A percentile compares a stretch with the other conserved stretches of the same genome.
Evolutionary conservation across 1,140 invertebrate species (phyloP).

Genomic region (Pemphigus obesinymphae): DNA sequence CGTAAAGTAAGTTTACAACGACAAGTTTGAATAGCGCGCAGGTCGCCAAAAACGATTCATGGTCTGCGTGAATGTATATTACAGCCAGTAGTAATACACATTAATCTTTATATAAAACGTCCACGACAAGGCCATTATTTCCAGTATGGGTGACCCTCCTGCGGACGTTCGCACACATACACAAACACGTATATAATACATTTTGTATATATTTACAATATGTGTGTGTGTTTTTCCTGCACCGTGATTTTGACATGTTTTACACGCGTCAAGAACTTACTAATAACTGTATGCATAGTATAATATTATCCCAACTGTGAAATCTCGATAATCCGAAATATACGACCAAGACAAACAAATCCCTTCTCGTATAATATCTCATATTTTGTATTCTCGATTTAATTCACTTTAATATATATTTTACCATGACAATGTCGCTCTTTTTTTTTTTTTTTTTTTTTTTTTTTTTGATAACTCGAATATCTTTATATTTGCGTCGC

Average conservation of each 20-base stretch:
- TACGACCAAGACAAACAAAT: too few relatives aligned
- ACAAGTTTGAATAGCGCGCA: not conserved
- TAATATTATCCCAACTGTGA: too few relatives aligned
- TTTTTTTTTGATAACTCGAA: too few relatives aligned
- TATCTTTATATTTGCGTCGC: too few relatives aligned
- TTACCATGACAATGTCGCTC: too few relatives aligned
- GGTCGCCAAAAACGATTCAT: not conserved
- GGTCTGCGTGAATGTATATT: not conserved
- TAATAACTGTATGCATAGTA: too few relatives aligned
- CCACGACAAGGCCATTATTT: slow-evolving; percentile 28
- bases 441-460: too few relatives aligned
- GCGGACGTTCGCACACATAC: not conserved
- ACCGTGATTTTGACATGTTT: not conserved
- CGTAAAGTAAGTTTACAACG: not conserved
- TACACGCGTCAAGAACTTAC: not conserved
- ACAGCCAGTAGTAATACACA: not conserved
- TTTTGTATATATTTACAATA: not conserved
- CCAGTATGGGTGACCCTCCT: slow-evolving; percentile 14
- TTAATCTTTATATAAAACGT: slow-evolving; percentile 38
- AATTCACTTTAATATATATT: too few relatives aligned
- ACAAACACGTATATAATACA: not conserved
- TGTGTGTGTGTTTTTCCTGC: not conserved
- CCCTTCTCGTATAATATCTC: too few relatives aligned
- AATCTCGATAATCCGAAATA: too few relatives aligned
- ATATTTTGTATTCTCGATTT: too few relatives aligned